Evolutionary conservation across 2,888 invertebrate genomes (phyloP), one percentile per base, ranked within the genome.

Genomic region (Steinernema carpocapsae): DNA sequence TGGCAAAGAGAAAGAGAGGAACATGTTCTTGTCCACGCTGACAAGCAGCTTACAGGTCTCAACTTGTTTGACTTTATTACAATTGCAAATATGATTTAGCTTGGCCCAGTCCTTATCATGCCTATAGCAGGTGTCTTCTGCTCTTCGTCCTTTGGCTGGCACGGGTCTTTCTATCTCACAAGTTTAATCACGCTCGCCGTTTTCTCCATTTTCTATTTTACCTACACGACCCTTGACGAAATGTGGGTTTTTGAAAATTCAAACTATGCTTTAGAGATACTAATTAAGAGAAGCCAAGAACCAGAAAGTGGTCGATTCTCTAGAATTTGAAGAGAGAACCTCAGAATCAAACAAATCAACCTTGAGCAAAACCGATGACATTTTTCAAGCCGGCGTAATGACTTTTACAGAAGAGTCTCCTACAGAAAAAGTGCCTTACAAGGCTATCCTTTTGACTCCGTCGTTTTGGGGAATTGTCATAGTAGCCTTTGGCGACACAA

Each of bases 351-450:
- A 37, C 10, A 37, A 10, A 37, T 37, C 37, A 10, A 37, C 37
- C 4, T 37, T 3, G 37, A 37, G 37, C 48, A 19, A 48, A 14
- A 48, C 19, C n/a, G 48, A 19, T 7, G 48, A 48, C 48, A 17
- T 19, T 17, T 48, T 48, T 48, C 37, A 37, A 37, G 37, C 37
- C 37, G 37, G 37, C 3, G 37, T 37, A 3, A 37, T 10, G 37
- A 37, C 37, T 37, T 10, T 37, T 37, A 3, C 17, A 4, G 48
- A 17, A 48, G 48, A 48, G 7, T n/a, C 17, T 14, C 19, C 4
- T 3, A 4, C 4, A 17, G 32, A 64, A 4, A 26, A 64, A 17
- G 78, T 79, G 10, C 80, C 80, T 0, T 79, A 79, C 45, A 17
- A 71, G 1, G 78, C 75, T 4, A 77, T 80, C 4, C 76, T 77